These are phyloP conservation scores for Cerastis leucographa DNA, from an alignment of 2,888 invertebrate genomes.

Conservation along the genomic window DNA sequence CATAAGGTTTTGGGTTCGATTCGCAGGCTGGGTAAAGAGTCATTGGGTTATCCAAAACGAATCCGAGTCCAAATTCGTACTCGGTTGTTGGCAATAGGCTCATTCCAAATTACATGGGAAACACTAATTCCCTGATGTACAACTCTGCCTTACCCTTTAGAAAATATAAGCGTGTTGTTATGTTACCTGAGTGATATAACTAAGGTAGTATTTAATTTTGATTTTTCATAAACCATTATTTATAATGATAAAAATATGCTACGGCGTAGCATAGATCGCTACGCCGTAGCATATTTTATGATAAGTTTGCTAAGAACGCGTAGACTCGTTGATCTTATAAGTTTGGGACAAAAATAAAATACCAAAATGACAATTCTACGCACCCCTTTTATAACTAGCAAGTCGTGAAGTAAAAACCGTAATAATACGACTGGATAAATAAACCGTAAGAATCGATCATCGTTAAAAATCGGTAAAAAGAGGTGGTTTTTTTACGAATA, in stretches of 20 bases:
- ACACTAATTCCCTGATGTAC: too few species aligned
- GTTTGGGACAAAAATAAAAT: neutral
- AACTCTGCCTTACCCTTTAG: too few species aligned
- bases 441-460: slow-evolving; percentile 13
- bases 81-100: too few species aligned
- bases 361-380: neutral
- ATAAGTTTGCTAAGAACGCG: neutral
- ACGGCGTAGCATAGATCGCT: slow-evolving; percentile 14
- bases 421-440: slow-evolving; percentile 9
- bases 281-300: neutral
- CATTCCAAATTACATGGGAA: too few species aligned
- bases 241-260: slow-evolving; percentile 5
- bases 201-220: neutral
- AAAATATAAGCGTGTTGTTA: too few species aligned
- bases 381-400: slow-evolving; percentile 7
- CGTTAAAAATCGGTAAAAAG: neutral
- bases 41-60: too few species aligned
- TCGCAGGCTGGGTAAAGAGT: too few species aligned
- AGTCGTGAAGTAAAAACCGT: slow-evolving; percentile 5
- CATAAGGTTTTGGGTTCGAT: too few species aligned
- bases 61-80: too few species aligned
- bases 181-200: too few species aligned
- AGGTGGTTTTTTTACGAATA: neutral
- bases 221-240: neutral
- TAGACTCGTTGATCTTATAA: neutral